Evolutionary conservation across 2,797 vertebrate species (phyloP), one percentile per base, ranked within the genome.

Genomic region (Sebastes ruberrimus): DNA sequence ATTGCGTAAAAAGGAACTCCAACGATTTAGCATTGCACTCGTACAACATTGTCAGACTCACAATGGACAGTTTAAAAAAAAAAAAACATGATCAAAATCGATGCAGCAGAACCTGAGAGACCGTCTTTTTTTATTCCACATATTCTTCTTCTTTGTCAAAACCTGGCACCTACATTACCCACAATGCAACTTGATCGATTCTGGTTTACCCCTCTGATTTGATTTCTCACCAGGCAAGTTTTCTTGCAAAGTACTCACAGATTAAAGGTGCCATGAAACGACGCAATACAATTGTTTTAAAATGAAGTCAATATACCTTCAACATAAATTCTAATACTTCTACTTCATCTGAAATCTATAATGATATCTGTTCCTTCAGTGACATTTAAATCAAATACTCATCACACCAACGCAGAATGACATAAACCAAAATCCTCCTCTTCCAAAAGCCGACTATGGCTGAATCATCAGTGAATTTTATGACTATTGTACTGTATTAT

Each of bases 401-500:
- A 23, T 81, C 57, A 72, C 68, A 46, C 57, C 52, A 49, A 53
- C 56, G 6, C 74, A 85, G 66, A 77, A 38, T 60, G 65, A 32
- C 59, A 57, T 6, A 20, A 76, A 82, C 52, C n/a, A 25, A 79
- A 71, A 73, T 67, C 74, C 30, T 63, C 67, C 64, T 52, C 65
- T 70, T 87, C 35, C 18, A 38, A 65, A 71, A 46, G 61, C 72
- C 35, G 55, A 65, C 52, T 65, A n/a, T 74, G 33, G 67, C 56
- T 86, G 84, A 88, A 53, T 87, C 80, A 85, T 66, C 63, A 1
- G 22, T 62, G 73, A 35, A 65, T 70, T 57, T 53, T 32, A 42
- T 71, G 77, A 73, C 59, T 73, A 35, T 73, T 72, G 55, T 66
- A 11, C 64, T 23, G 52, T 73, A 53, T 59, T 46, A 56, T 42